Evolutionary conservation across 2,113 vertebrate genomes (phyloP).

Genomic region (Seriola dumerili): DNA sequence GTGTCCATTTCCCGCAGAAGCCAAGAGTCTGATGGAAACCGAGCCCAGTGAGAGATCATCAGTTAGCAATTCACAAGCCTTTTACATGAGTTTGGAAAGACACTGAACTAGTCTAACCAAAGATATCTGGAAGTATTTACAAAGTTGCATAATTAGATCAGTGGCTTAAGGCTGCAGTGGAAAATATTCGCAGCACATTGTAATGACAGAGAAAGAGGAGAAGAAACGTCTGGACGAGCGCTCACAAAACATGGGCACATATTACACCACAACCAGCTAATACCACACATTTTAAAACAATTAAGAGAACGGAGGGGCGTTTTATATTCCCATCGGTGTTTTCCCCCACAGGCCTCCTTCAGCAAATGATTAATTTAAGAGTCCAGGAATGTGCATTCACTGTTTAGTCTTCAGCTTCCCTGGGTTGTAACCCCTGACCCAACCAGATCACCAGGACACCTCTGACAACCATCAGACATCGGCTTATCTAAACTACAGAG

Average conservation of each 20-base stretch:
- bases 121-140: slow-evolving; percentile 78
- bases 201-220: slow-evolving; percentile 68
- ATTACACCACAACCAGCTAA: slow-evolving; percentile 13
- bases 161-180: slow-evolving; percentile 71
- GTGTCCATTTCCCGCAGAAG: slow-evolving; percentile 17
- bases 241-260: slow-evolving; percentile 40
- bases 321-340: slow-evolving; percentile 46
- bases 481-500: slow-evolving; percentile 65
- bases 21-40: slow-evolving; percentile 47
- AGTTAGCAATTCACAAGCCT: slow-evolving; percentile 34
- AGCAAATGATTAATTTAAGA: slow-evolving; percentile 50
- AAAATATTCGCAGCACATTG: slow-evolving; percentile 69
- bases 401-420: slow-evolving; percentile 70
- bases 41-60: slow-evolving; percentile 40
- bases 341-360: slow-evolving; percentile 23
- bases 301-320: slow-evolving; percentile 57
- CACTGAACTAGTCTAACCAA: slow-evolving; percentile 44
- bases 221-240: slow-evolving; percentile 37
- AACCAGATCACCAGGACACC: slow-evolving; percentile 51
- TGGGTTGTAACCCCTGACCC: slow-evolving; percentile 61
- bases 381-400: slow-evolving; percentile 48
- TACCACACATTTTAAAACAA: slow-evolving; percentile 60
- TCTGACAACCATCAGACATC: slow-evolving; percentile 68
- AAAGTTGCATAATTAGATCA: slow-evolving; percentile 75
- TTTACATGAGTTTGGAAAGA: slow-evolving; percentile 37